Conservation (phyloP, 2,888 invertebrate species). For the Diplazon laetatorius region DNA sequence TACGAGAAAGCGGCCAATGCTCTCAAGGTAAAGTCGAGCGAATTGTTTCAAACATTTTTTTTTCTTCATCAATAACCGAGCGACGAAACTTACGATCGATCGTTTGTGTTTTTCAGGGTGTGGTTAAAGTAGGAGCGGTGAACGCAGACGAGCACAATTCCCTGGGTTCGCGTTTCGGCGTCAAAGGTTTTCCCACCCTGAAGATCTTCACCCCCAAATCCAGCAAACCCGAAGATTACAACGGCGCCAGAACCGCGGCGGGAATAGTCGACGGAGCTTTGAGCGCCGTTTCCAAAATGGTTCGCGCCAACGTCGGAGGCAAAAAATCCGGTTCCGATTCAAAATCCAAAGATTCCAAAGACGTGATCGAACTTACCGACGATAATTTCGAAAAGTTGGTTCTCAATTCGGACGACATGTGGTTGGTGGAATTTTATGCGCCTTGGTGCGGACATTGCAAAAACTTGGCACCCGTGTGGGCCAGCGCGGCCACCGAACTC, state of each 20-base stretch:
- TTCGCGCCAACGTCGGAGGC: conserved; percentile 88
- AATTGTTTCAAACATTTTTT: no score
- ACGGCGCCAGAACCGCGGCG: conserved; percentile 93
- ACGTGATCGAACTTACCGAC: conserved; percentile 97
- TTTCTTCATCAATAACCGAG: no score
- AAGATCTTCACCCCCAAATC: conserved; percentile 96
- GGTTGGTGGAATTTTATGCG: conserved; percentile 99
- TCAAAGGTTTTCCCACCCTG: conserved; percentile 97
- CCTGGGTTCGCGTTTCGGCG: conserved; percentile 90
- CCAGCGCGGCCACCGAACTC: conserved; percentile 95
- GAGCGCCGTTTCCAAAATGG: conserved; percentile 90
- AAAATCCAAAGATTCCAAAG: conserved; percentile 80
- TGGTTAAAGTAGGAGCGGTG: conserved; percentile 96
- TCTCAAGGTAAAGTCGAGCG: no score
- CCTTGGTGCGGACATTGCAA: conserved; percentile 99
- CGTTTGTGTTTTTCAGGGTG: conserved; percentile 90
- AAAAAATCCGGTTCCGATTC: conserved; percentile 78
- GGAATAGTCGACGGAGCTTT: conserved; percentile 93
- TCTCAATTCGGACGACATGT: conserved; percentile 95
- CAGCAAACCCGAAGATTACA: conserved; percentile 91
- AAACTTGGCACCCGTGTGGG: conserved; percentile 98
- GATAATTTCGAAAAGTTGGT: conserved; percentile 97
- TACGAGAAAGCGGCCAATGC: conserved; percentile 97
- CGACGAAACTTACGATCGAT: no score
- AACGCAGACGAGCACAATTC: conserved; percentile 95